Evolutionary conservation across 2,113 vertebrate species (phyloP), one percentile per base, ranked within the genome.

Genomic region (Erinaceus europaeus): DNA sequence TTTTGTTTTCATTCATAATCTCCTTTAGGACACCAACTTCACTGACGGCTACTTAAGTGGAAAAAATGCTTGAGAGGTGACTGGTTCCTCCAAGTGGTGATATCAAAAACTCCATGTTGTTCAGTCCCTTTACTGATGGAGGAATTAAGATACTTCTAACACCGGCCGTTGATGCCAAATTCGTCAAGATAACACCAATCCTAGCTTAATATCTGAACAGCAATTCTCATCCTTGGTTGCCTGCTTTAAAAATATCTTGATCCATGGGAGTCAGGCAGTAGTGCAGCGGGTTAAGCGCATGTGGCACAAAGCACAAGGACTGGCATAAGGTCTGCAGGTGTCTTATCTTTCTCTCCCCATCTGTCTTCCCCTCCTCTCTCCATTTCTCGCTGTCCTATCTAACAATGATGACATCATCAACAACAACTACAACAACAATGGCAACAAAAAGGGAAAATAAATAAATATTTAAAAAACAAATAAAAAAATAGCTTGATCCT

Each of bases 101-200:
- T 29, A 10, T 12, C 2, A 53, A 59, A 78, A 52, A 64, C 61
- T 71, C 67, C 36, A 71, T 64, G 69, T 87, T 87, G 69, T 67
- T 79, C 48, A 69, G 40, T 62, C 34, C 38, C 62, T 84, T 91
- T 44, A 85, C 46, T 38, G 32, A 90, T 27, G 27, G 90, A 83
- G 65, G 32, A 83, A 82, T 36, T 69, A 62, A 72, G 34, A 62
- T 32, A 50, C 42, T 62, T 76, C 38, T 64, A 79, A 64, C 23
- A 46, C 15, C 80, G 62, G 76, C 80, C 72, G 52, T 55, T 91
- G 48, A 32, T 34, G 62, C 67, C 64, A 61, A 83, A 68, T 85
- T 59, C 83, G 76, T 55, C 34, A 72, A 88, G 61, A 91, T 80
- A 68, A 61, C 57, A 53, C 61, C 65, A 79, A 75, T 57, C 50